A percentile compares a stretch with the other conserved stretches of the same genome.
These are phyloP conservation scores for Nephotettix cincticeps DNA, from an alignment of 1,140 invertebrate species.

Conservation along the genomic window DNA sequence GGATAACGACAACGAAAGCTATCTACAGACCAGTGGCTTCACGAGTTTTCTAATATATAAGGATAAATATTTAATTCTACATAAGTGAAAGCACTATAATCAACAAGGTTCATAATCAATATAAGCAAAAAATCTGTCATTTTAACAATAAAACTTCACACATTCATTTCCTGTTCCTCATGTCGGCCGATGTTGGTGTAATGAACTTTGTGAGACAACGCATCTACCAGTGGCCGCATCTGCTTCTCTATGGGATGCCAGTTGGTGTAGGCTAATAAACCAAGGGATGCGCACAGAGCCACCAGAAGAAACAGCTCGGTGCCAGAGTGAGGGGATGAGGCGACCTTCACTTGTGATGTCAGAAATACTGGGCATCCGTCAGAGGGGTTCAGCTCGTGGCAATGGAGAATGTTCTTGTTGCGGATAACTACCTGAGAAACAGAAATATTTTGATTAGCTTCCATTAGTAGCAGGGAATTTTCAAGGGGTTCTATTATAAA, in stretches of 20 bases:
- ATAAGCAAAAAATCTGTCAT: too few relatives aligned
- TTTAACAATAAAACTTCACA: constrained; percentile 43
- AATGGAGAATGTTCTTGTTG: constrained; percentile 57
- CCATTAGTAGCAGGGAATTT: too few relatives aligned
- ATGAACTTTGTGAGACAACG: constrained; percentile 67
- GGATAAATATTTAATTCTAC: too few relatives aligned
- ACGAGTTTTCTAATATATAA: too few relatives aligned
- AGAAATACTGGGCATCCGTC: constrained; percentile 34
- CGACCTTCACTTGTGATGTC: constrained; percentile 39
- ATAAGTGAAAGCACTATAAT: too few relatives aligned
- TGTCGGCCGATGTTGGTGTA: constrained; percentile 66
- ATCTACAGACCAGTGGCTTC: too few relatives aligned
- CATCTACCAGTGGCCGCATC: constrained; percentile 63
- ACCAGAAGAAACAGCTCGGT: constrained; percentile 57
- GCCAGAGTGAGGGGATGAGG: constrained; percentile 47
- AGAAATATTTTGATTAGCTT: too few relatives aligned
- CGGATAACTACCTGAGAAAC: constrained; percentile 53
- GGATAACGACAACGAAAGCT: too few relatives aligned
- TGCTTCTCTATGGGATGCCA: constrained; percentile 56
- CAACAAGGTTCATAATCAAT: too few relatives aligned
- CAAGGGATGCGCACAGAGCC: constrained; percentile 54
- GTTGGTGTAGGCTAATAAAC: constrained; percentile 60
- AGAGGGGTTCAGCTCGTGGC: constrained; percentile 34
- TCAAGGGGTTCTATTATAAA: too few relatives aligned
- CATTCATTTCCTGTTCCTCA: constrained; percentile 51